A percentile compares a stretch with the other conserved stretches of the same genome.
phyloP scores from a whole-genome alignment of 2,888 invertebrate species.

The Pinctada fucata region DNA sequence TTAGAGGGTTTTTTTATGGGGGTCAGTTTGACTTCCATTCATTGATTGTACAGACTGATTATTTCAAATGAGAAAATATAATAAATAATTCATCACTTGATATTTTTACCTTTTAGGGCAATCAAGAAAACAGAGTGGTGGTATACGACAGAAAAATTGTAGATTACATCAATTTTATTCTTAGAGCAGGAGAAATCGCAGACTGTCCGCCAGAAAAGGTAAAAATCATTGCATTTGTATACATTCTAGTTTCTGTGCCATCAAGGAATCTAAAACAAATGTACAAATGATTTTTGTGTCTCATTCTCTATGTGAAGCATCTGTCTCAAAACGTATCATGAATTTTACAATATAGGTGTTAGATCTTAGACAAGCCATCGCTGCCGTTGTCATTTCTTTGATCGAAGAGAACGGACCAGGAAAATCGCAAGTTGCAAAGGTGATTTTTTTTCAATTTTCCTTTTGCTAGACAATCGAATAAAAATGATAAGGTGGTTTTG shows the following conservation, averaged over 20 bases:
- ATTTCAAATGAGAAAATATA: too few species aligned
- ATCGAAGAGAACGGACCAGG: conserved; percentile 76
- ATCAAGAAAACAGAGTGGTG: conserved; percentile 74
- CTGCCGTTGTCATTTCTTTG: conserved; percentile 71
- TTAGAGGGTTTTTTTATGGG: too few species aligned
- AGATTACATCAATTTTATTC: conserved; percentile 77
- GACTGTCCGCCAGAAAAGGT: conserved; percentile 74
- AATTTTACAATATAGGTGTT: conserved; percentile 54
- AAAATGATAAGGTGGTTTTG: too few species aligned
- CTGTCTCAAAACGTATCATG: too few species aligned
- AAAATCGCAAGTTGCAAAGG: conserved; percentile 74
- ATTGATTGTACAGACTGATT: too few species aligned
- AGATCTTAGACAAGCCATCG: conserved; percentile 70
- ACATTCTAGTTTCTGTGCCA: too few species aligned
- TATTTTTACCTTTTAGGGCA: conserved; percentile 67
- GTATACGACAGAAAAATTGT: conserved; percentile 75
- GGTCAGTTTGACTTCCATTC: too few species aligned
- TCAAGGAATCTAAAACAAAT: too few species aligned
- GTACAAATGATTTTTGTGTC: too few species aligned
- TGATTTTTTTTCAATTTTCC: conserved; percentile 28
- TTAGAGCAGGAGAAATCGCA: conserved; percentile 73
- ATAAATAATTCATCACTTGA: too few species aligned
- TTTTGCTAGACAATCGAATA: too few species aligned
- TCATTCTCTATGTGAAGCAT: too few species aligned
- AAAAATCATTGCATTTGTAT: not conserved